These are phyloP conservation scores for Bos taurus DNA, from an alignment of 2,113 vertebrate genomes.

Conservation along the genomic window DNA sequence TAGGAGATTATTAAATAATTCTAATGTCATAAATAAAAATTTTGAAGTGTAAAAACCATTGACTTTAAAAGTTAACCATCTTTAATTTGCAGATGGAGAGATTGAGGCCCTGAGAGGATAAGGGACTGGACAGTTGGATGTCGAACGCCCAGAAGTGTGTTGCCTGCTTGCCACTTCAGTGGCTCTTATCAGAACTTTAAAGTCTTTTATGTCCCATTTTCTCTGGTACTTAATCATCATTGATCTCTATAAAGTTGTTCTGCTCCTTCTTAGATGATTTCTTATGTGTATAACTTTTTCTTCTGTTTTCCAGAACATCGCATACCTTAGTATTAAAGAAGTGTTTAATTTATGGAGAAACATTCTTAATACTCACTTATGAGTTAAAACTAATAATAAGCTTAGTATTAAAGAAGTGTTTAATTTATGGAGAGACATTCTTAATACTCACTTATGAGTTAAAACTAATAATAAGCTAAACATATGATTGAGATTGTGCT, in stretches of 20 bases:
- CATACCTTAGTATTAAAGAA: background rate
- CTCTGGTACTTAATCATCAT: background rate
- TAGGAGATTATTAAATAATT: background rate
- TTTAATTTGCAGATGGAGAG: slow-evolving; percentile 13
- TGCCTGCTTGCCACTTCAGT: background rate
- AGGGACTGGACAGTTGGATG: background rate
- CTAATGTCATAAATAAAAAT: background rate
- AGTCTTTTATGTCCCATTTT: background rate
- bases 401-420: background rate
- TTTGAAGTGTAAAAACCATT: background rate
- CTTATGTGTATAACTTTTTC: background rate
- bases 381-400: background rate
- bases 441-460: background rate
- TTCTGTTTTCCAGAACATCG: background rate
- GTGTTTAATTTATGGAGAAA: background rate
- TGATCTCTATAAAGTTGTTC: background rate
- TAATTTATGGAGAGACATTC: background rate
- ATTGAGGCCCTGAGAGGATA: background rate
- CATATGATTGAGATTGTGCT: background rate
- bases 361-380: background rate
- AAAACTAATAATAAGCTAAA: background rate
- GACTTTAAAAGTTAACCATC: background rate
- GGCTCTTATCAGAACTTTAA: background rate
- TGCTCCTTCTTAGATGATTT: background rate
- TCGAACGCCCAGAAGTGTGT: background rate